phyloP scores from a whole-genome alignment of 2,113 vertebrate species.

The Paramisgurnus dabryanus region DNA sequence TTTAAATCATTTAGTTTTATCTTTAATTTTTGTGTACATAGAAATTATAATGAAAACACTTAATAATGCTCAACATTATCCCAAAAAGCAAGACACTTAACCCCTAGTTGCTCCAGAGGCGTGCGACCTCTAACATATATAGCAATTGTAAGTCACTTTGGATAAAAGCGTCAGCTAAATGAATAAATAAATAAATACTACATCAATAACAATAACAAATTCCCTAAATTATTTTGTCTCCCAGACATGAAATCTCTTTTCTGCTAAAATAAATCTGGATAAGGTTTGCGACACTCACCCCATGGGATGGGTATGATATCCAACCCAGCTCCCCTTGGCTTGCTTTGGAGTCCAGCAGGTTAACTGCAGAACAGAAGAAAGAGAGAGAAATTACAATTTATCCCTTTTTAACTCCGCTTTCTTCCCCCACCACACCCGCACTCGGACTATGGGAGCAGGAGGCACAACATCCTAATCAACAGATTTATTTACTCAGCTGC shows the following conservation, averaged over 20 bases:
- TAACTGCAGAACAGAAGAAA: slow-evolving; percentile 78
- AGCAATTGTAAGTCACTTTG: too few relatives aligned
- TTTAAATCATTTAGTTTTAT: too few relatives aligned
- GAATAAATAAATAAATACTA: too few relatives aligned
- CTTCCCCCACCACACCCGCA: slow-evolving; percentile 56
- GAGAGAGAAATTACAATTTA: slow-evolving; percentile 70
- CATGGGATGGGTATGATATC: slow-evolving; percentile 96
- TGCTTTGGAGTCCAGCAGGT: slow-evolving; percentile 98
- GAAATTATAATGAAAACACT: too few relatives aligned
- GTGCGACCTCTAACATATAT: too few relatives aligned
- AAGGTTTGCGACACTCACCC: slow-evolving; percentile 82
- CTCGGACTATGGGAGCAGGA: slow-evolving; percentile 51
- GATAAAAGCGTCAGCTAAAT: too few relatives aligned
- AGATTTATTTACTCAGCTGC: slow-evolving; percentile 76
- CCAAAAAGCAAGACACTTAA: too few relatives aligned
- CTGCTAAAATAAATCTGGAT: neutral
- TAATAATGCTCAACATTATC: too few relatives aligned
- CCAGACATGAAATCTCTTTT: slow-evolving; percentile 13
- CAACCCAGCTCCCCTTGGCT: slow-evolving; percentile 98
- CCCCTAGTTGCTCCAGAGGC: too few relatives aligned
- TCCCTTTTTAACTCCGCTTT: slow-evolving; percentile 73
- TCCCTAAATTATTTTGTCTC: neutral
- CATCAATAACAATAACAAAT: neutral
- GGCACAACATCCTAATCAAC: slow-evolving; percentile 62
- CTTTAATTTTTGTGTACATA: too few relatives aligned